phyloP scores from a whole-genome alignment of 2,113 vertebrate species.

The Hippocampus comes region DNA sequence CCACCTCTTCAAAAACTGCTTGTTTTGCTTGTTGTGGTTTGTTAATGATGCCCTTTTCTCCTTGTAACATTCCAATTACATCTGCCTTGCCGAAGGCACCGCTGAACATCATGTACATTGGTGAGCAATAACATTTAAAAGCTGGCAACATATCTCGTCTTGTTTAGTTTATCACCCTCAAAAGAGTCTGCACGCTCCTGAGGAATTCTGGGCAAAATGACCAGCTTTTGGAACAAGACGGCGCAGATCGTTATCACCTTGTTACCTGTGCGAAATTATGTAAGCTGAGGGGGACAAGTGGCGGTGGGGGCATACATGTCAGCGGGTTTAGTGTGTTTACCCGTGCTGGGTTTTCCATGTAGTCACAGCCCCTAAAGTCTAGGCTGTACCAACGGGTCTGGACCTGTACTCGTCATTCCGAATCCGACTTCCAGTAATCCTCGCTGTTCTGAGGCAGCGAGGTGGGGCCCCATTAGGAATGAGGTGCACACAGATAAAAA shows the following conservation, averaged over 20 bases:
- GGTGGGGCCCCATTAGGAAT: conserved; percentile 39
- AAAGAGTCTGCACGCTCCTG: conserved; percentile 20
- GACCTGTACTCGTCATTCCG: conserved; percentile 65
- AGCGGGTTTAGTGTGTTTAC: conserved; percentile 64
- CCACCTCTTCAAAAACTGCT: conserved; percentile 17
- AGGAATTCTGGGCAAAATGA: conserved; percentile 41
- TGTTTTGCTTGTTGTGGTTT: conserved; percentile 31
- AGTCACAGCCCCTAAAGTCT: conserved; percentile 66
- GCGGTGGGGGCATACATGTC: conserved; percentile 43
- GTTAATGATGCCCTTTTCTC: conserved; percentile 38
- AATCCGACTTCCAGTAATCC: conserved; percentile 67
- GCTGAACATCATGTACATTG: conserved; percentile 27
- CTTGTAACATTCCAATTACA: conserved; percentile 42
- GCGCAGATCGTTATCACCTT: conserved; percentile 47
- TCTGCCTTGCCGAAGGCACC: conserved; percentile 27
- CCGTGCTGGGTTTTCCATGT: conserved; percentile 72
- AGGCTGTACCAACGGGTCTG: conserved; percentile 64
- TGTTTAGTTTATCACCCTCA: conserved; percentile 43
- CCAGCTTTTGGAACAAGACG: conserved; percentile 48
- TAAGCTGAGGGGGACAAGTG: conserved; percentile 16
- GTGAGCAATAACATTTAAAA: conserved; percentile 23
- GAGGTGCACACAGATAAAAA: conserved; percentile 28
- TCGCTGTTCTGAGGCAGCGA: conserved; percentile 48
- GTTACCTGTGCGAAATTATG: conserved; percentile 44
- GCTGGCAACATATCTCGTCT: conserved; percentile 45